Evolutionary conservation across 2,888 invertebrate species (phyloP).

Genomic region (Thysanoteuthis rhombus): DNA sequence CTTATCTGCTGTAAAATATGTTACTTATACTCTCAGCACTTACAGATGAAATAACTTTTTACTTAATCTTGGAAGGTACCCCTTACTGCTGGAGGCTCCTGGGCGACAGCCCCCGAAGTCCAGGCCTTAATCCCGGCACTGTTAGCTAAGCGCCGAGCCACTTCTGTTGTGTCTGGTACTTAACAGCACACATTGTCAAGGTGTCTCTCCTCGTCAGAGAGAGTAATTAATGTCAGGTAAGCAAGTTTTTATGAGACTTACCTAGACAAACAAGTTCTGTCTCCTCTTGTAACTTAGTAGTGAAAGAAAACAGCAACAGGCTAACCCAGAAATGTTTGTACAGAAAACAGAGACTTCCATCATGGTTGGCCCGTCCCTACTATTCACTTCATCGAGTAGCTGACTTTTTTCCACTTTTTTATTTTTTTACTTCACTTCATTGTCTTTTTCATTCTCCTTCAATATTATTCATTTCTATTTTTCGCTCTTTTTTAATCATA

Average conservation of each 20-base stretch:
- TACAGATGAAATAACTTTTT: too few species aligned
- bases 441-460: background rate
- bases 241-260: too few species aligned
- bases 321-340: background rate
- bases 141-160: background rate
- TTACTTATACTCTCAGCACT: too few species aligned
- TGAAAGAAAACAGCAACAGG: background rate
- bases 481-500: background rate
- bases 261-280: background rate
- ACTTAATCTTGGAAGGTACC: too few species aligned
- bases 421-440: background rate
- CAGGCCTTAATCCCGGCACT: too few species aligned
- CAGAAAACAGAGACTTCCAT: background rate
- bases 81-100: too few species aligned
- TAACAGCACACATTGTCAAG: background rate
- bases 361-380: background rate
- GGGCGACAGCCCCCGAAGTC: too few species aligned
- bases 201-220: background rate
- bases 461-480: background rate
- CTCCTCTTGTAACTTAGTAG: background rate
- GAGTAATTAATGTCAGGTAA: background rate
- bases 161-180: background rate
- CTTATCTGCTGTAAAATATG: too few species aligned
- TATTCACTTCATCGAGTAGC: background rate
- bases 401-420: background rate